Percentiles rank a stretch among this genome's conserved stretches.
Evolutionary conservation across 2,888 invertebrate genomes (phyloP).

Genomic region (Tholera decimalis): DNA sequence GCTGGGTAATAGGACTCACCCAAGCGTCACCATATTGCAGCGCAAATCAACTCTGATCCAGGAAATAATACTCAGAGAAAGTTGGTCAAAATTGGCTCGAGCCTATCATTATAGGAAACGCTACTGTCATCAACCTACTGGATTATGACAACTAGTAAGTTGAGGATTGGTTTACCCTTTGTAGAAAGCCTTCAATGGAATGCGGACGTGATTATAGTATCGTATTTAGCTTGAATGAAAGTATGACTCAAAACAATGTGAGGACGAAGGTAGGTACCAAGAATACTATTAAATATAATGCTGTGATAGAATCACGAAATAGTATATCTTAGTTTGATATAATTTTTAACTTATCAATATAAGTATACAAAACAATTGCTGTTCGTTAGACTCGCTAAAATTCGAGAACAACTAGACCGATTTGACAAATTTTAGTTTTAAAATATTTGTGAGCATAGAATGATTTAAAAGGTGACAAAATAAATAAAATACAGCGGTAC

Average conservation of each 20-base stretch:
- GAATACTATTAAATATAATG: neutral
- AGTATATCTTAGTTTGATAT: no score
- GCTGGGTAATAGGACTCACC: neutral
- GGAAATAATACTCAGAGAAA: slow-evolving; percentile 14
- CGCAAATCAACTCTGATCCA: no score
- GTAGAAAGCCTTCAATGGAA: slow-evolving; percentile 5
- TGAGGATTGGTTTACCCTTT: slow-evolving; percentile 17
- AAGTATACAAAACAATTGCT: no score
- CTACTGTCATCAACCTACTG: slow-evolving; percentile 3
- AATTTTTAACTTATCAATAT: no score
- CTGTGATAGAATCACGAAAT: no score
- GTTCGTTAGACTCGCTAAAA: no score
- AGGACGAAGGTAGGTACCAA: neutral
- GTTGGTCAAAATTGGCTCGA: slow-evolving; percentile 21
- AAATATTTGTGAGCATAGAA: no score
- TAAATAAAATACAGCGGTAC: no score
- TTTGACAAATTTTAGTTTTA: no score
- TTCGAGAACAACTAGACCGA: no score
- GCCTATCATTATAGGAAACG: slow-evolving; percentile 5
- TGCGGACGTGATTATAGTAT: slow-evolving; percentile 3
- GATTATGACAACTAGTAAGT: neutral
- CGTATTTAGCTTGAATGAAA: slow-evolving; percentile 18
- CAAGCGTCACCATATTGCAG: no score
- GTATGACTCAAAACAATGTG: slow-evolving; percentile 2
- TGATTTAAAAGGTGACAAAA: no score